Evolutionary conservation across 2,888 invertebrate genomes (phyloP).

Genomic region (Dynastes maya): DNA sequence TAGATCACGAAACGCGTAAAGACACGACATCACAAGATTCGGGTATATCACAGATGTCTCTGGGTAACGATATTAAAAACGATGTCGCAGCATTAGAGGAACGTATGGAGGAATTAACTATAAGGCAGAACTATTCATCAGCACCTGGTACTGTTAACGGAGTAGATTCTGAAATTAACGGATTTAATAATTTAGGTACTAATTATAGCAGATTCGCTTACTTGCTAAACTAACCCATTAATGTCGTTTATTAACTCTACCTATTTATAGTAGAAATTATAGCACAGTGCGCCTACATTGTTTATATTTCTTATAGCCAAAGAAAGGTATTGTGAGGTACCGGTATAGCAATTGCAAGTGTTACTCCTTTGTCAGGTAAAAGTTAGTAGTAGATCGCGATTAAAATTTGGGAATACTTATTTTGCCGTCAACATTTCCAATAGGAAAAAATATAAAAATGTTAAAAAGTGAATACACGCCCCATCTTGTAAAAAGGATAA

Average conservation of each 20-base stretch:
- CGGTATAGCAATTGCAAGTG: no score
- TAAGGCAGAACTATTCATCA: conserved; percentile 62
- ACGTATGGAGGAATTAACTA: conserved; percentile 72
- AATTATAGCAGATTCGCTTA: conserved; percentile 34
- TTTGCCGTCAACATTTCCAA: no score
- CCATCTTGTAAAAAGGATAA: no score
- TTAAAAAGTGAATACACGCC: no score
- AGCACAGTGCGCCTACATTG: no score
- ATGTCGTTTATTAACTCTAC: background rate
- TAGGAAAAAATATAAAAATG: no score
- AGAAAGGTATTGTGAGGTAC: no score
- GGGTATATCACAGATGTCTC: conserved; percentile 90
- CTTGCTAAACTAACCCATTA: conserved; percentile 16
- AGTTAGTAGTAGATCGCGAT: no score
- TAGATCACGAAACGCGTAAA: conserved; percentile 72
- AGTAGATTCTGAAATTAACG: conserved; percentile 65
- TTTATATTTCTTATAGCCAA: no score
- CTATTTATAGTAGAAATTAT: background rate
- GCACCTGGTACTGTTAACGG: conserved; percentile 65
- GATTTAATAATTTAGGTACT: conserved; percentile 66
- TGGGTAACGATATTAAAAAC: conserved; percentile 70
- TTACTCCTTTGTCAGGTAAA: no score
- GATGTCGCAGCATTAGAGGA: conserved; percentile 74
- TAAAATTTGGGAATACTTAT: no score
- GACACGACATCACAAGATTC: conserved; percentile 89